Percentiles rank a stretch among this genome's conserved stretches.
Evolutionary conservation across 2,888 invertebrate species (phyloP).

Genomic region (Luperina nickerlii): DNA sequence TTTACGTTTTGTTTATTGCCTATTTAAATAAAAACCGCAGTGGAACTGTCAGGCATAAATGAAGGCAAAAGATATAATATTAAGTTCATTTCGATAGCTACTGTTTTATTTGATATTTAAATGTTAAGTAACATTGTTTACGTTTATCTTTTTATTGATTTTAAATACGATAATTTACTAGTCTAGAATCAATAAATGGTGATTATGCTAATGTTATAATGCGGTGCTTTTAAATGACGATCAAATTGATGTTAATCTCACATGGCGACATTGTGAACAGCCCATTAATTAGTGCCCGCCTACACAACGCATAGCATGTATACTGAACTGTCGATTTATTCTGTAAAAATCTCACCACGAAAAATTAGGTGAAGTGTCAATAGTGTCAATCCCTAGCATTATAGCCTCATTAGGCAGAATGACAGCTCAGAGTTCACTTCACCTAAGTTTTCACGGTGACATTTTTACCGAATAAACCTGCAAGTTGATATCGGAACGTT

Average conservation of each 20-base stretch:
- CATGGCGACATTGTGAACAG: conserved; percentile 16
- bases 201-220: conserved; percentile 47
- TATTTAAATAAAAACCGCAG: neutral
- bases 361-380: neutral
- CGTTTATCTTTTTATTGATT: conserved; percentile 46
- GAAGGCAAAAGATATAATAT: conserved; percentile 28
- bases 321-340: neutral
- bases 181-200: conserved; percentile 34
- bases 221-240: conserved; percentile 39
- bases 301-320: conserved; percentile 2
- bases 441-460: neutral
- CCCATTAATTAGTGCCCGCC: conserved; percentile 31
- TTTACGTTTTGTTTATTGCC: neutral
- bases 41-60: neutral
- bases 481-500: neutral
- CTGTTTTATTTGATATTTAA: conserved; percentile 47
- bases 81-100: conserved; percentile 23
- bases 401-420: neutral
- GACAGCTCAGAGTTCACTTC: neutral
- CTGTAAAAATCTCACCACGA: no score
- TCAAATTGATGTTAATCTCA: conserved; percentile 45
- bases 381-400: neutral
- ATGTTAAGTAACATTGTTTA: conserved; percentile 28
- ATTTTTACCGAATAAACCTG: neutral
- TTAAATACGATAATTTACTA: conserved; percentile 31